Evolutionary conservation across 2,797 vertebrate species (phyloP).

Genomic region (Adrianichthys oophorus): DNA sequence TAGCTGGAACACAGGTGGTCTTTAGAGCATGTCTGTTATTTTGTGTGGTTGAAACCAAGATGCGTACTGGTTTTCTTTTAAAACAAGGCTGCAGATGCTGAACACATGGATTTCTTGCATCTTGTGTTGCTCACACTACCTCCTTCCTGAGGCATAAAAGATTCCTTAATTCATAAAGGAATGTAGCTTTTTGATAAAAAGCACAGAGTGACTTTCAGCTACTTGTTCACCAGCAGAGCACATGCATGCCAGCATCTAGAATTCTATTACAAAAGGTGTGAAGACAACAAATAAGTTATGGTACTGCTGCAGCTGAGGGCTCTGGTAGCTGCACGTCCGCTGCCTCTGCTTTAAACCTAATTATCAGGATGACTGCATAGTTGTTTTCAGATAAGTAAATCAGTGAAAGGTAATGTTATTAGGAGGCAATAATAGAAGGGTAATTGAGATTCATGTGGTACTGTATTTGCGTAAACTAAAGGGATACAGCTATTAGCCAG

Average conservation of each 20-base stretch:
- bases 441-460: slow-evolving; percentile 16
- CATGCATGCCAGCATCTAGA: slow-evolving; percentile 2
- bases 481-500: slow-evolving; percentile 14
- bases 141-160: background rate
- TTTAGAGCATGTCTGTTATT: too few species aligned
- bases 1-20: too few species aligned
- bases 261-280: slow-evolving; percentile 1
- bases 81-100: background rate
- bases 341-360: slow-evolving; percentile 8
- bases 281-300: background rate
- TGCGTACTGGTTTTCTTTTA: background rate
- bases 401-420: slow-evolving; percentile 35
- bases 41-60: too few species aligned
- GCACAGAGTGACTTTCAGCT: slow-evolving; percentile 1
- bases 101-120: background rate
- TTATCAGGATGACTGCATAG: slow-evolving; percentile 35
- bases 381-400: slow-evolving; percentile 46
- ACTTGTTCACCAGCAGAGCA: slow-evolving; percentile 10
- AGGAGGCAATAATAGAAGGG: slow-evolving; percentile 20
- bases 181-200: slow-evolving; percentile 13
- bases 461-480: slow-evolving; percentile 2
- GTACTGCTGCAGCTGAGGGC: slow-evolving; percentile 16
- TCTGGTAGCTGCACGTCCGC: slow-evolving; percentile 39
- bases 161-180: slow-evolving; percentile 7
- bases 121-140: background rate